Evolutionary conservation across 2,113 vertebrate genomes (phyloP), one percentile per base, ranked within the genome.

Genomic region (Sakesphorus luctuosus): DNA sequence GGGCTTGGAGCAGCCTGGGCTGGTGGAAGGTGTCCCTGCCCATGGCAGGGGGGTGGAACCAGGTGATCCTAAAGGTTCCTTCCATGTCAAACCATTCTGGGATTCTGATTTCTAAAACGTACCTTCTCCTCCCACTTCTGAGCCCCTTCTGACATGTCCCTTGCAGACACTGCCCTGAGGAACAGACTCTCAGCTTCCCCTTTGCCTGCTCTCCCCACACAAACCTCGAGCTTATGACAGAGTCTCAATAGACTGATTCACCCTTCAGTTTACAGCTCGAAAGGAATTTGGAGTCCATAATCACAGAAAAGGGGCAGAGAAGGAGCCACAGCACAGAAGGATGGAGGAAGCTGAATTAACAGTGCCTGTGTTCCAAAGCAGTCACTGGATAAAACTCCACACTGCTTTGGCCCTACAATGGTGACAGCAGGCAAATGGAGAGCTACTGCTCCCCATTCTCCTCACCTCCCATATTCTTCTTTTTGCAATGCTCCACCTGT

Each of bases 341-440:
- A 6, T 13, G 5, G 1, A 18, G 26, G 58, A 36, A 89, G 13
- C 13, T n/a, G 5, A 31, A 24, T 10, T 5, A 25, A 4, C 14
- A 11, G 9, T 2, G 29, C 2, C 72, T 36, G 13, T 3, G 14
- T 6, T 17, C 14, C 50, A 26, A 31, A 33, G 6, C 3, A 50
- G 28, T 5, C 50, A 18, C 43, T 5, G 31, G 29, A 17, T 35
- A 36, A 29, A 15, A 16, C 13, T 10, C 11, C 11, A 2, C 3
- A 1, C 9, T 3, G 7, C 58, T 56, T 5, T 4, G n/a, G 44
- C 44, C 63, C 59, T 9, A 2, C 28, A 33, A 16, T 0, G 40
- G 56, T 6, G 33, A 43, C 72, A 61, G 1, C 3, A 23, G 43
- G 61, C 7, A 15, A 15, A 20, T 13, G 12, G 33, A 4, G 53